These are phyloP conservation scores for Triplophysa tibetana DNA, from an alignment of 2,113 vertebrate genomes.

Conservation along the genomic window DNA sequence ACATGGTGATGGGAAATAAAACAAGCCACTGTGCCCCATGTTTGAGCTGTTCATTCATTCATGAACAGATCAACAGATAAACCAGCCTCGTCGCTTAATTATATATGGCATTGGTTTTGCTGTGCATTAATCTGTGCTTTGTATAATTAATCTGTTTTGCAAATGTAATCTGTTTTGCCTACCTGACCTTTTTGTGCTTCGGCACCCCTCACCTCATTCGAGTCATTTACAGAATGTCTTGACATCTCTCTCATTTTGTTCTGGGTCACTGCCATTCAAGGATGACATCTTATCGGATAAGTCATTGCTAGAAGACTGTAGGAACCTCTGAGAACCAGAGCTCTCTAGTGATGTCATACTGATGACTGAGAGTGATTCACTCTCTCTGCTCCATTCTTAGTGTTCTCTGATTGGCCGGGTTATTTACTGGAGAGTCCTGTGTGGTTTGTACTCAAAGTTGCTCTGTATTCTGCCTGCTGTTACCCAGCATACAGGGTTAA, in stretches of 20 bases:
- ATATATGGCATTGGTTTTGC: slow-evolving; percentile 38
- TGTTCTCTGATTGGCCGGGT: slow-evolving; percentile 34
- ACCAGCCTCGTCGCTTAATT: slow-evolving; percentile 49
- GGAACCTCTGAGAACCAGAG: slow-evolving; percentile 16
- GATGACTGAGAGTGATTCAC: slow-evolving; percentile 33
- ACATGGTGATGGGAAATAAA: slow-evolving; percentile 26
- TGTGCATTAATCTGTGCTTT: slow-evolving; percentile 35
- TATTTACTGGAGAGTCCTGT: slow-evolving; percentile 40
- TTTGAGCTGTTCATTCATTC: slow-evolving; percentile 45
- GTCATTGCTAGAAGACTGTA: slow-evolving; percentile 27
- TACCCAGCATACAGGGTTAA: slow-evolving; percentile 21
- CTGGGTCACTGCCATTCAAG: slow-evolving; percentile 41
- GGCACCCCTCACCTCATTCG: not conserved
- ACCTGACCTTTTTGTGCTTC: slow-evolving; percentile 10
- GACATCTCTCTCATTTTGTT: not conserved
- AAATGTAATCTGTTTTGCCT: not conserved
- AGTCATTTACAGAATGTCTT: not conserved
- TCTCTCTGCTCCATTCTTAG: slow-evolving; percentile 29
- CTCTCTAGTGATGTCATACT: slow-evolving; percentile 18
- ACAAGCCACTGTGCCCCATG: slow-evolving; percentile 25
- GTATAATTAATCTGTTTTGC: slow-evolving; percentile 61
- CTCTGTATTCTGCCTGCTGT: slow-evolving; percentile 28
- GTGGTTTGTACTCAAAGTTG: slow-evolving; percentile 25
- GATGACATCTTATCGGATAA: slow-evolving; percentile 50
- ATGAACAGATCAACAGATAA: slow-evolving; percentile 38